Base-by-base conservation (phyloP, 2,113 vertebrate genomes). In the Calidris pygmaea region DNA sequence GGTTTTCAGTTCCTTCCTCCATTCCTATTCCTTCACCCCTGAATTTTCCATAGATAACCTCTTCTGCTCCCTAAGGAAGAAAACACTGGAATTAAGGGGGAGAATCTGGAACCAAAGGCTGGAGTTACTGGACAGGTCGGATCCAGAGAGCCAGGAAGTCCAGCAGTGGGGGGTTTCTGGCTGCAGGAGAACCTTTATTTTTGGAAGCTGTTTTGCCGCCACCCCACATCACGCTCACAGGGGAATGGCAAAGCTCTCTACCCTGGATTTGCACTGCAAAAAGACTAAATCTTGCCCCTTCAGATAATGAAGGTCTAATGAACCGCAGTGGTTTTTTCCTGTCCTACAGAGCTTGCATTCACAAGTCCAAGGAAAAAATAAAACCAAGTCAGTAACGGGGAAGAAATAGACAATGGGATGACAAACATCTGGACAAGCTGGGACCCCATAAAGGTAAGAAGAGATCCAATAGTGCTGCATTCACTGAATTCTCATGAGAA, bases 111-210 rank as follows among this genome's bases (percentile, higher is more conserved):
- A 24, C 5, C 27, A 8, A 32, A 22, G 53, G 29, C 23, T 56
- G 23, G 6, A 23, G 71, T 4, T 16, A 22, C 53, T 6, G 13
- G 6, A 32, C 10, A 1, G 32, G 26, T 8, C 17, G 12, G 87
- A 37, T 14, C 27, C 45, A 22, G 39, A 4, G 1, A 1, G 29
- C 34, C 62, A 21, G 0, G 2, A 0, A 1, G 26, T 10, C 62
- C 17, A 55, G 56, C 2, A 1, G n/a, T 14, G 29, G 9, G 9
- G 24, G 4, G 26, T 23, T 50, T 29, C 72, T 39, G 39, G 30
- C 22, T 0, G 0, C 15, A 12, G 66, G 32, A 85, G 37, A 60
- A 47, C 17, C 59, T 27, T 7, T 4, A 4, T 2, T 12, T 63
- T n/a, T 12, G 45, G 47, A 21, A n/a, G 12, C 8, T 14, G 58